Evolutionary conservation across 2,888 invertebrate genomes (phyloP).

Genomic region (Falcaria lacertinaria): DNA sequence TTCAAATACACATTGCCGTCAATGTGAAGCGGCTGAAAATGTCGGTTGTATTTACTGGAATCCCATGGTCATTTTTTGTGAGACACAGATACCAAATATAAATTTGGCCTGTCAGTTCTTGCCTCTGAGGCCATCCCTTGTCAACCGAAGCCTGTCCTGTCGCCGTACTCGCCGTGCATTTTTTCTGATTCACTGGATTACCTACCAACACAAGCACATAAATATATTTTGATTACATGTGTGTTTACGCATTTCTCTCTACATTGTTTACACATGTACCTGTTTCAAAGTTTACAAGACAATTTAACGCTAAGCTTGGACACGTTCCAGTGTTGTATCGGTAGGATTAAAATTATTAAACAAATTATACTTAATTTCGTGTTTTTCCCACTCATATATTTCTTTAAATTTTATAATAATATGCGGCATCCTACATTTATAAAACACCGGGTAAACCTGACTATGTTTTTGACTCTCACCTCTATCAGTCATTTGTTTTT

Average conservation of each 20-base stretch:
- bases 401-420: too few relatives aligned
- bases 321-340: too few relatives aligned
- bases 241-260: background rate
- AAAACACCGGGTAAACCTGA: too few relatives aligned
- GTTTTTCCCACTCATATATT: too few relatives aligned
- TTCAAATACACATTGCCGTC: background rate
- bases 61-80: constrained; percentile 6
- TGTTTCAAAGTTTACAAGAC: background rate
- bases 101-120: constrained; percentile 48
- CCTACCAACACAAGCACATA: constrained; percentile 7
- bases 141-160: constrained; percentile 36
- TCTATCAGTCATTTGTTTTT: too few relatives aligned
- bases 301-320: background rate
- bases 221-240: constrained; percentile 7
- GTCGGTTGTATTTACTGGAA: background rate
- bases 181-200: constrained; percentile 46
- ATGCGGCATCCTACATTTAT: too few relatives aligned
- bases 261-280: background rate
- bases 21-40: background rate
- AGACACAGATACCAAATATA: constrained; percentile 32
- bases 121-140: constrained; percentile 41
- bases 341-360: too few relatives aligned
- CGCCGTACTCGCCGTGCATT: constrained; percentile 27
- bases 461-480: too few relatives aligned
- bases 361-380: too few relatives aligned